These are phyloP conservation scores for Drosophila acutilabella DNA, from an alignment of 2,888 invertebrate species.

Conservation along the genomic window DNA sequence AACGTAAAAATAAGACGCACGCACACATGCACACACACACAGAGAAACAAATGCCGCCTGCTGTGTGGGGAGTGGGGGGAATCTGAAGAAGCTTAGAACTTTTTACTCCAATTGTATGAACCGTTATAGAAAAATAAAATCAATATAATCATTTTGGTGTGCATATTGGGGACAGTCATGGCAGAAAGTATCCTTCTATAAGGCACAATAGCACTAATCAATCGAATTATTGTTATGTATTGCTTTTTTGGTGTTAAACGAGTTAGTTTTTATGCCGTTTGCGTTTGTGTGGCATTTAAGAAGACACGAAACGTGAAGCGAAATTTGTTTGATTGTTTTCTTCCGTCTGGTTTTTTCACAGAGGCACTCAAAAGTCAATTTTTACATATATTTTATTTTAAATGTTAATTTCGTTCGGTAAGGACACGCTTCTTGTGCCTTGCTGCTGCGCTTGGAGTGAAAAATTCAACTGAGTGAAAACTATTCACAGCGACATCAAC, in stretches of 20 bases:
- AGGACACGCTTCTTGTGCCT: slow-evolving; percentile 19
- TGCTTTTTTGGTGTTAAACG: background rate
- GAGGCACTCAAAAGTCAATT: slow-evolving; percentile 9
- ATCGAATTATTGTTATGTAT: background rate
- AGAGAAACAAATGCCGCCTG: slow-evolving; percentile 40
- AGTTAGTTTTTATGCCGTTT: slow-evolving; percentile 65
- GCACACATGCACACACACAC: slow-evolving; percentile 3
- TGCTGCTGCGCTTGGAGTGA: slow-evolving; percentile 43
- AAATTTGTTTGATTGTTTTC: slow-evolving; percentile 1
- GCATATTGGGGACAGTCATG: slow-evolving; percentile 83
- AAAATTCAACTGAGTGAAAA: slow-evolving; percentile 56
- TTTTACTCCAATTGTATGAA: slow-evolving; percentile 85
- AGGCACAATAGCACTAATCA: slow-evolving; percentile 38
- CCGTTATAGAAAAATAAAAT: slow-evolving; percentile 86
- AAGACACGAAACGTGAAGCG: slow-evolving; percentile 15
- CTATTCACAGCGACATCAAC: slow-evolving; percentile 22
- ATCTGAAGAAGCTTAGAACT: slow-evolving; percentile 66
- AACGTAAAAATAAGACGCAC: slow-evolving; percentile 10
- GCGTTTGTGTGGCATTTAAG: slow-evolving; percentile 74
- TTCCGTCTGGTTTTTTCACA: background rate
- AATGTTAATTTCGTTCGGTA: slow-evolving; percentile 13
- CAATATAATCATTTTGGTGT: slow-evolving; percentile 84
- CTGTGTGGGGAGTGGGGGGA: slow-evolving; percentile 1
- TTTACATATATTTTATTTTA: slow-evolving; percentile 7
- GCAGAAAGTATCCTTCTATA: slow-evolving; percentile 47